These are phyloP conservation scores for Callimorpha dominula DNA, from an alignment of 2,888 invertebrate species.

Conservation along the genomic window DNA sequence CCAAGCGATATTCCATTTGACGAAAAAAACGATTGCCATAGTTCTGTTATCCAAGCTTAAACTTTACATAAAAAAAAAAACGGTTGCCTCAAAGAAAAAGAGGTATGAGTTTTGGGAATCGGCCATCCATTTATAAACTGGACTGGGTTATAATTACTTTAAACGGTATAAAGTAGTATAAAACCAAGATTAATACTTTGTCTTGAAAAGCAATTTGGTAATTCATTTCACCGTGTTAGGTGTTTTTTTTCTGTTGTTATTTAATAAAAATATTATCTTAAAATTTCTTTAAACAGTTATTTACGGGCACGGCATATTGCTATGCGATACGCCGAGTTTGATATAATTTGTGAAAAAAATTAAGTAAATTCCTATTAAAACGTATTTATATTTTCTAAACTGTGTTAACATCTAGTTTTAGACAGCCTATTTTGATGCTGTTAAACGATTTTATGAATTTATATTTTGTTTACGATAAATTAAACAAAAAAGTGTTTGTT, in stretches of 20 bases:
- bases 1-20: not conserved
- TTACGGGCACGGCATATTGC: too few species aligned
- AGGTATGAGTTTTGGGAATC: not conserved
- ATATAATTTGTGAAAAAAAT: too few species aligned
- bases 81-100: not conserved
- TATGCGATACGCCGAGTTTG: too few species aligned
- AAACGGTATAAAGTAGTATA: not conserved
- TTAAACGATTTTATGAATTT: too few species aligned
- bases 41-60: not conserved
- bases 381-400: too few species aligned
- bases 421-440: too few species aligned
- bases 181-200: not conserved
- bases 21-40: not conserved
- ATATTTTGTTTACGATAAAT: too few species aligned
- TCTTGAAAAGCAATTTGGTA: not conserved
- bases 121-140: not conserved
- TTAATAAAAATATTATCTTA: not conserved
- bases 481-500: too few species aligned
- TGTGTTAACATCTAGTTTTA: too few species aligned
- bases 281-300: not conserved
- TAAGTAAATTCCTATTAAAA: too few species aligned
- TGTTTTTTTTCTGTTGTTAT: not conserved
- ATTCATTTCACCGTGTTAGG: not conserved
- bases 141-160: not conserved
- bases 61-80: not conserved